Evolutionary conservation across 2,797 vertebrate species (phyloP).

Genomic region (Chlorospingus flavigularis): DNA sequence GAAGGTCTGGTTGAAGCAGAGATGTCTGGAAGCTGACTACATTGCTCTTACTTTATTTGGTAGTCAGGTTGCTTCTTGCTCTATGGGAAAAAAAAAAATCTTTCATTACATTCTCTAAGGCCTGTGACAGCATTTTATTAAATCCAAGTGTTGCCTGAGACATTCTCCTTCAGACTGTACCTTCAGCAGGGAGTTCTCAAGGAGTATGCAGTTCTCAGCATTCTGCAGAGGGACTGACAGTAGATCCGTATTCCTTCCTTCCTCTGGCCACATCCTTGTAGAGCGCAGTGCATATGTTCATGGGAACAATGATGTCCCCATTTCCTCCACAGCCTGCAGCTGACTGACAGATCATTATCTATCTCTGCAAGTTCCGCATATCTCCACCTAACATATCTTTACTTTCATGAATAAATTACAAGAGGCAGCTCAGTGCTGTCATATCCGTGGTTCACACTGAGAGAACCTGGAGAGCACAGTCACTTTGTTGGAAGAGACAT

Average conservation of each 20-base stretch:
- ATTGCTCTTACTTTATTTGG: neutral
- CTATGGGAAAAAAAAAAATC: neutral
- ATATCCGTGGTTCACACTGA: neutral
- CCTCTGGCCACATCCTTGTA: neutral
- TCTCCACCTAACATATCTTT: neutral
- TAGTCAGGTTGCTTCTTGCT: neutral
- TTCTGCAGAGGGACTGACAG: neutral
- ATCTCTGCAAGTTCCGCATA: neutral
- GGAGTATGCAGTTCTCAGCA: neutral
- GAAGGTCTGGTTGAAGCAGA: neutral
- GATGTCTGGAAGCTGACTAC: neutral
- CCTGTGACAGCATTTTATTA: neutral
- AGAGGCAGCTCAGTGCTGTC: neutral
- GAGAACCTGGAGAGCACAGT: neutral
- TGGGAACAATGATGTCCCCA: neutral
- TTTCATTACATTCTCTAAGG: neutral
- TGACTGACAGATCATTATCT: neutral
- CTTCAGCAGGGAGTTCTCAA: neutral
- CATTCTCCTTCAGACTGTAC: neutral
- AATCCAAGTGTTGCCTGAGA: neutral
- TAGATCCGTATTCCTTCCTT: neutral
- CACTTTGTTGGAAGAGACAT: neutral
- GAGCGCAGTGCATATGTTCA: accelerated
- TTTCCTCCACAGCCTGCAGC: neutral
- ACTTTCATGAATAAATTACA: neutral